Evolutionary conservation across 2,113 vertebrate species (phyloP).

Genomic region (Scortum barcoo): DNA sequence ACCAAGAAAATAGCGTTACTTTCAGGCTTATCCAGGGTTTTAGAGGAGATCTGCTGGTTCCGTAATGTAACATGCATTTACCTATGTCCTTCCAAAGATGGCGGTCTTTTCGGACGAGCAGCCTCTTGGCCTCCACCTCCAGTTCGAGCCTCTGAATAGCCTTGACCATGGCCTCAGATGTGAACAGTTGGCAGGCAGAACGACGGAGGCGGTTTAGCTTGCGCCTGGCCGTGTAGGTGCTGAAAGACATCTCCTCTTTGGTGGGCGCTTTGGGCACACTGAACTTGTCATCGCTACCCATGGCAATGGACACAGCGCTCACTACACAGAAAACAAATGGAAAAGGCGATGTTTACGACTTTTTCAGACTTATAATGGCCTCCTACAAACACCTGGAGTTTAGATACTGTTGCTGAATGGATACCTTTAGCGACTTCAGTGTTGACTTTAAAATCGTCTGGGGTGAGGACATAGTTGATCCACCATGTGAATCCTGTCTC

Average conservation of each 20-base stretch:
- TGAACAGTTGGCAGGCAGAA: constrained; percentile 90
- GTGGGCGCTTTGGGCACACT: constrained; percentile 92
- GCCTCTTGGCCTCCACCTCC: constrained; percentile 89
- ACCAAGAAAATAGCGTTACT: neutral
- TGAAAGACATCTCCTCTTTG: constrained; percentile 94
- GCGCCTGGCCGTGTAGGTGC: constrained; percentile 89
- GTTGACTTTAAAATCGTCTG: constrained; percentile 93
- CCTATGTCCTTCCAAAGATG: constrained; percentile 98
- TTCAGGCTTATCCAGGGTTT: neutral
- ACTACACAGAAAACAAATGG: constrained; percentile 76
- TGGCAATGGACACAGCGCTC: constrained; percentile 86
- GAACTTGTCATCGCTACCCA: constrained; percentile 86
- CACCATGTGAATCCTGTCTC: constrained; percentile 95
- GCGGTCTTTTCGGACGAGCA: constrained; percentile 92
- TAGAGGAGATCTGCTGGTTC: fast-evolving
- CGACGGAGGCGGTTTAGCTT: constrained; percentile 91
- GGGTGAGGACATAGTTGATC: constrained; percentile 96
- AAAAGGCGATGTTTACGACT: neutral
- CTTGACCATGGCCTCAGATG: constrained; percentile 88
- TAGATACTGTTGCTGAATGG: neutral
- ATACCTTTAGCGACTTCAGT: constrained; percentile 89
- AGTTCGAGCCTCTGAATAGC: constrained; percentile 92
- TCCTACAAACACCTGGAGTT: neutral
- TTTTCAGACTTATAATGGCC: no score
- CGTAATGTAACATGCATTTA: constrained; percentile 52